Evolutionary conservation across 2,888 invertebrate genomes (phyloP).

Genomic region (Cephus spinipes): DNA sequence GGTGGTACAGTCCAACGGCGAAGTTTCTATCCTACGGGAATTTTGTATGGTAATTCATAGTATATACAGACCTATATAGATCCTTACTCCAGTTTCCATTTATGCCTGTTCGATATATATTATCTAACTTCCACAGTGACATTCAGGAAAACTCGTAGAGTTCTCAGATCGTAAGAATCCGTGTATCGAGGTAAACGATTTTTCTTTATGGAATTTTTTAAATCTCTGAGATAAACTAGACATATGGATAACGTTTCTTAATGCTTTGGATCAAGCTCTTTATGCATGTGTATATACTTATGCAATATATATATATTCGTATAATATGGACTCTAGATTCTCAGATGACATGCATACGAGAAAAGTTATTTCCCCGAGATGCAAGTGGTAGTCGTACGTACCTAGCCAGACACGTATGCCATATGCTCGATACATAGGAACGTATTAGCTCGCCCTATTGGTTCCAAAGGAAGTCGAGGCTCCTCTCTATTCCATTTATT

Average conservation of each 20-base stretch:
- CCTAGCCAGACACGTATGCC: conserved; percentile 17
- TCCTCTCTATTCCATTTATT: conserved; percentile 55
- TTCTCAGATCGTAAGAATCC: neutral
- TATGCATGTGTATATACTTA: neutral
- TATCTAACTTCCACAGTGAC: neutral
- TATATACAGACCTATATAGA: conserved; percentile 14
- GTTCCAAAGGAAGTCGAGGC: conserved; percentile 53
- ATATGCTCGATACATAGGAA: conserved; percentile 48
- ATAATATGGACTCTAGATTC: conserved; percentile 15
- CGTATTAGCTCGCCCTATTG: conserved; percentile 56
- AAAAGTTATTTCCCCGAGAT: conserved; percentile 10
- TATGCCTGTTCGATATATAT: neutral
- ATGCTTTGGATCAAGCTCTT: neutral
- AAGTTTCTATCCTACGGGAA: conserved; percentile 24
- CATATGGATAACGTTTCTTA: neutral
- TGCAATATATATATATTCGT: neutral
- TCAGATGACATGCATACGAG: conserved; percentile 21
- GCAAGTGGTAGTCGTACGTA: neutral
- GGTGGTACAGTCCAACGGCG: conserved; percentile 37
- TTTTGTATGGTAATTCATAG: conserved; percentile 19
- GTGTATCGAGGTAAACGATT: neutral
- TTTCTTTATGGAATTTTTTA: neutral
- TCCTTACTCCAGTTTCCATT: neutral
- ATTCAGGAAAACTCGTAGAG: neutral
- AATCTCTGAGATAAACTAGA: neutral